Evolutionary conservation across 2,888 invertebrate genomes (phyloP).

Genomic region (Embidobia sp.): DNA sequence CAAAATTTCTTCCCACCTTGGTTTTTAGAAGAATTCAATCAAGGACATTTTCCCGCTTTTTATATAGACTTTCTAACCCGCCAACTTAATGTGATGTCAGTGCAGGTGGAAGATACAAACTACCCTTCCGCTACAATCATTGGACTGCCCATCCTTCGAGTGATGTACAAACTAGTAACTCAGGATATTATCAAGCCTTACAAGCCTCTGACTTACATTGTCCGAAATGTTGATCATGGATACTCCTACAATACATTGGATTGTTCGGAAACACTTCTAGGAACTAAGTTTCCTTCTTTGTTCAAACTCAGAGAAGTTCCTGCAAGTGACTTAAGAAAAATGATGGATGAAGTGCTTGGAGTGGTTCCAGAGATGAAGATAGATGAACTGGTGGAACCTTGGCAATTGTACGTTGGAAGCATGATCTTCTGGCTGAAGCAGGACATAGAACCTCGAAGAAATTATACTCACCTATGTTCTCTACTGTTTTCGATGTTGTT

Average conservation of each 20-base stretch:
- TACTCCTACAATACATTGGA: constrained; percentile 11
- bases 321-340: constrained; percentile 70
- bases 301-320: constrained; percentile 72
- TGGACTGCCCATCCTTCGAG: constrained; percentile 85
- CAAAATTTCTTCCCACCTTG: constrained; percentile 83
- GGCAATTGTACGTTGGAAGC: constrained; percentile 84
- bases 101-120: constrained; percentile 88
- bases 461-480: constrained; percentile 83
- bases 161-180: constrained; percentile 83
- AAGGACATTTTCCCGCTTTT: constrained; percentile 85
- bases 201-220: constrained; percentile 18
- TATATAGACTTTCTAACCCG: constrained; percentile 87
- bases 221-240: constrained; percentile 7
- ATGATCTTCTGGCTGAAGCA: constrained; percentile 84
- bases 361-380: constrained; percentile 78
- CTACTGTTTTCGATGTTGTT: constrained; percentile 84
- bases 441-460: constrained; percentile 80
- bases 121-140: constrained; percentile 84
- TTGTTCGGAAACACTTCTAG: constrained; percentile 21
- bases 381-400: constrained; percentile 83
- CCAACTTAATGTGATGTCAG: constrained; percentile 85
- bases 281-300: constrained; percentile 24
- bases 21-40: constrained; percentile 85
- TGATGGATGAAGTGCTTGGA: constrained; percentile 83
- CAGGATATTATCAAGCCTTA: constrained; percentile 9